These are phyloP conservation scores for Onychostoma macrolepis DNA, from an alignment of 2,113 vertebrate genomes.

Conservation along the genomic window DNA sequence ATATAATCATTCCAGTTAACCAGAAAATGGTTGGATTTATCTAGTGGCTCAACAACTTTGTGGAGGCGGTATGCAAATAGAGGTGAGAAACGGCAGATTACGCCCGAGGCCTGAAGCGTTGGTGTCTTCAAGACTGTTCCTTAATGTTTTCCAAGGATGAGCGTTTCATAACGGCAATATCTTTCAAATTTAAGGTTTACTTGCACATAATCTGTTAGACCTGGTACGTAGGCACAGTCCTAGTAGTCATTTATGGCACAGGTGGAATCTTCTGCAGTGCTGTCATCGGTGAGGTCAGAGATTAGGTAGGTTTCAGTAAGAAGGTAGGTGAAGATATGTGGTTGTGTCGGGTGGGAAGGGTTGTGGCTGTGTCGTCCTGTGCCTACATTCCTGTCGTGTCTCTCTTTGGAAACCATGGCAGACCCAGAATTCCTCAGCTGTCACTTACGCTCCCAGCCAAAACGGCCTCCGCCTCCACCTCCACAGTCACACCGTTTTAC, in stretches of 20 bases:
- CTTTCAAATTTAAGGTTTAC: background rate
- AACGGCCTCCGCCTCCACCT: constrained; percentile 42
- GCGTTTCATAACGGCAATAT: background rate
- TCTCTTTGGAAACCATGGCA: constrained; percentile 82
- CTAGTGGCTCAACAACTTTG: constrained; percentile 14
- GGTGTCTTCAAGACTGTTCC: constrained; percentile 7
- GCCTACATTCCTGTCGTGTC: constrained; percentile 85
- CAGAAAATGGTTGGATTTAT: constrained; percentile 18
- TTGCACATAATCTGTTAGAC: background rate
- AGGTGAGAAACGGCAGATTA: background rate
- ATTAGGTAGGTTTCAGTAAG: constrained; percentile 34
- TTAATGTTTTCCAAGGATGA: background rate
- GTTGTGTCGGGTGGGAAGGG: constrained; percentile 77
- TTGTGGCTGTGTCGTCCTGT: constrained; percentile 80
- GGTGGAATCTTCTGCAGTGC: background rate
- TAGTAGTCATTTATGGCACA: background rate
- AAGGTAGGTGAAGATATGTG: constrained; percentile 55
- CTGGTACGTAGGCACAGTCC: background rate
- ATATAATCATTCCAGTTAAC: background rate
- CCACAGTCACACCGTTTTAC: constrained; percentile 3
- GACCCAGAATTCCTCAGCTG: constrained; percentile 88
- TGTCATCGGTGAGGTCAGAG: constrained; percentile 18
- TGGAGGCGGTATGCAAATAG: constrained; percentile 11
- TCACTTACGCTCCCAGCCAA: constrained; percentile 73
- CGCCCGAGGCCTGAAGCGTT: background rate